Evolutionary conservation across 2,797 vertebrate species (phyloP).

Genomic region (Sibirionetta formosa): DNA sequence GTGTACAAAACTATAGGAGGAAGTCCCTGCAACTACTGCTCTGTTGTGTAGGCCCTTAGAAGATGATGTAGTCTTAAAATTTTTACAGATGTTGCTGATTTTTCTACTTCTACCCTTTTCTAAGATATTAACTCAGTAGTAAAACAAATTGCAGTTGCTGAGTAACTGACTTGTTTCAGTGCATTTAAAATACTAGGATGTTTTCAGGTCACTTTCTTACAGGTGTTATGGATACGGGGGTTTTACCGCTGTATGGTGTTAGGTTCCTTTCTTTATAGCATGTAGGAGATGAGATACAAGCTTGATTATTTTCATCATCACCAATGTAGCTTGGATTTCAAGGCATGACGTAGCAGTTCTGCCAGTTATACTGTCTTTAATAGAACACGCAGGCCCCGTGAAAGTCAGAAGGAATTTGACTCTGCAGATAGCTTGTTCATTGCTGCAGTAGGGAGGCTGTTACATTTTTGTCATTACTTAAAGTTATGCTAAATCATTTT

Average conservation of each 20-base stretch:
- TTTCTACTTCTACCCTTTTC: background rate
- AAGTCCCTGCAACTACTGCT: background rate
- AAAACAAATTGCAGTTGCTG: background rate
- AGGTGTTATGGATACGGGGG: background rate
- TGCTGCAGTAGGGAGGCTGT: background rate
- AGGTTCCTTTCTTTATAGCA: background rate
- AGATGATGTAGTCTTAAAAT: background rate
- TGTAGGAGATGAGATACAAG: background rate
- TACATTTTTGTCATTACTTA: background rate
- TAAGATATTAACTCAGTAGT: background rate
- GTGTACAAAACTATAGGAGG: background rate
- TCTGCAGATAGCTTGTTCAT: background rate
- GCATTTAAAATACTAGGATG: background rate
- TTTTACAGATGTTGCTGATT: background rate
- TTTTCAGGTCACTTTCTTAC: background rate
- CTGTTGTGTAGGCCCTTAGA: rapidly evolving
- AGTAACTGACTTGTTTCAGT: rapidly evolving
- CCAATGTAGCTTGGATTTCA: background rate
- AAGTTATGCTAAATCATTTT: background rate
- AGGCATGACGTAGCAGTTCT: background rate
- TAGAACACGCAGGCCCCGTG: background rate
- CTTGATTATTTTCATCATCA: background rate
- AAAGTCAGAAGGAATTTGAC: background rate
- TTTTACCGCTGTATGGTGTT: background rate
- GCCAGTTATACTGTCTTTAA: background rate